Conservation (phyloP, 1,140 invertebrate genomes). For the Drosophila takahashii region DNA sequence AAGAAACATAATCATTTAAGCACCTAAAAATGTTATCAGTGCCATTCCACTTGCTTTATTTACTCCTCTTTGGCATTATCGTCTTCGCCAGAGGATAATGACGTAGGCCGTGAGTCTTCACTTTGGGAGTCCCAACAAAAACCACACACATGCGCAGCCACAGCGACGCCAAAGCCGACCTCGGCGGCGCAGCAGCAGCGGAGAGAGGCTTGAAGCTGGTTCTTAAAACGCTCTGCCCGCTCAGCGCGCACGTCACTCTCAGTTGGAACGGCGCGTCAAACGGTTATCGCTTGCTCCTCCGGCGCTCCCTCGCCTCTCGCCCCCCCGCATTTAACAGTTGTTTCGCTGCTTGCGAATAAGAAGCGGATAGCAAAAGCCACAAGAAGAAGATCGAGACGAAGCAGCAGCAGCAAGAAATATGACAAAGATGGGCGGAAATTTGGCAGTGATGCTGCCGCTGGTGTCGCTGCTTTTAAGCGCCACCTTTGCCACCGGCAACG, state of each 20-base stretch:
- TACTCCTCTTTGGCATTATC: neutral
- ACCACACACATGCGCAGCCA: conserved; percentile 16
- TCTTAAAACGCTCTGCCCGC: conserved; percentile 66
- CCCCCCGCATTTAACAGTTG: conserved; percentile 44
- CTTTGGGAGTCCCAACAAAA: conserved; percentile 57
- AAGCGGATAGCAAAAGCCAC: conserved; percentile 31
- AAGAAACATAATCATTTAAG: neutral
- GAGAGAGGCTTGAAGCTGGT: conserved; percentile 62
- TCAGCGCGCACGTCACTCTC: conserved; percentile 66
- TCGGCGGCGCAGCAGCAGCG: conserved; percentile 4
- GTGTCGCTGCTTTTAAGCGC: conserved; percentile 24
- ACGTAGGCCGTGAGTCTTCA: conserved; percentile 17
- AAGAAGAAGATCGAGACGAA: conserved; percentile 31
- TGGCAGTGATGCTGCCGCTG: conserved; percentile 39
- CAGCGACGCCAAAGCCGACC: neutral
- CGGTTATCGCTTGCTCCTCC: conserved; percentile 48
- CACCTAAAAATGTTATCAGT: neutral
- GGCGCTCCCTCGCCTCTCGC: conserved; percentile 3
- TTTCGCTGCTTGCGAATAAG: conserved; percentile 36
- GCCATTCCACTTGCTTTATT: neutral
- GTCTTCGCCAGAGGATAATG: conserved; percentile 10
- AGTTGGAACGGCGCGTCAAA: conserved; percentile 61
- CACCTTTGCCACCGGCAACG: conserved; percentile 16
- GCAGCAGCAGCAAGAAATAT: conserved; percentile 30
- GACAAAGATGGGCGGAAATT: conserved; percentile 51